A percentile compares a stretch with the other conserved stretches of the same genome.
Conservation (phyloP, 1,140 invertebrate species). For the Armadillidium nasatum region DNA sequence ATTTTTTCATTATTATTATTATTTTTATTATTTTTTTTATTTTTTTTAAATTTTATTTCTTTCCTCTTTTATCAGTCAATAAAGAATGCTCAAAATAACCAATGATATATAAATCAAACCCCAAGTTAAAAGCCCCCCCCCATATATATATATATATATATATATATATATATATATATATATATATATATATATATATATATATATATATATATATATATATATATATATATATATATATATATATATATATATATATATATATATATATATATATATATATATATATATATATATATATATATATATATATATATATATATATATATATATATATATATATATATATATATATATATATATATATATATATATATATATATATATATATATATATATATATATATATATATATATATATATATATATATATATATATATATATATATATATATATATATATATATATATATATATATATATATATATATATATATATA, state of each 20-base stretch:
- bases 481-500: constrained; percentile 11
- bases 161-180: constrained; percentile 9
- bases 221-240: constrained; percentile 13
- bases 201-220: constrained; percentile 13
- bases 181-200: constrained; percentile 13
- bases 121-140: no score
- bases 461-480: constrained; percentile 12
- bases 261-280: constrained; percentile 8
- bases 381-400: constrained; percentile 7
- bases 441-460: constrained; percentile 11
- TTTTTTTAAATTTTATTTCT: no score
- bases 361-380: constrained; percentile 9
- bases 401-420: constrained; percentile 3
- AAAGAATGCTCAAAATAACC: no score
- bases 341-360: background rate
- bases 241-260: constrained; percentile 10
- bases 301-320: constrained; percentile 15
- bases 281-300: constrained; percentile 9
- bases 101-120: no score
- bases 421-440: constrained; percentile 13
- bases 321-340: background rate
- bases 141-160: background rate
- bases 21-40: no score
- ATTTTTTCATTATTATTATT: no score
- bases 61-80: no score